Evolutionary conservation across 1,140 invertebrate genomes (phyloP).

Genomic region (Meloidogyne hapla): DNA sequence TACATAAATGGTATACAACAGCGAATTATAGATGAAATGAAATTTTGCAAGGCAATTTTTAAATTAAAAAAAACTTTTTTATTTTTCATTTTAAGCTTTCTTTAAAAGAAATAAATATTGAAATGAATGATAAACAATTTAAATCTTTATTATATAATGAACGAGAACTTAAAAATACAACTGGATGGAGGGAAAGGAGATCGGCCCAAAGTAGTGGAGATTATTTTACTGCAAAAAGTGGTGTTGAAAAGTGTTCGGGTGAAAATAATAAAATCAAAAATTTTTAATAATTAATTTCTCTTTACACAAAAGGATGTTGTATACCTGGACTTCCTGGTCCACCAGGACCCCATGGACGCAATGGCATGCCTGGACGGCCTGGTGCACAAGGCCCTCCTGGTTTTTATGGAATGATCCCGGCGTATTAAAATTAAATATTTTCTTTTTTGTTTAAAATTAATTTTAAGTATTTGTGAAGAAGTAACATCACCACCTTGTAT

Average conservation of each 20-base stretch:
- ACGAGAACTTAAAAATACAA: too few species aligned
- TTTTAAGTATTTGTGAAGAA: constrained; percentile 54
- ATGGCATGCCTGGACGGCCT: too few species aligned
- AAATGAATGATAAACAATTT: too few species aligned
- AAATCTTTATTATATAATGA: too few species aligned
- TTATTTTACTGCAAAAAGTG: constrained; percentile 31
- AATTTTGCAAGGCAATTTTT: too few species aligned
- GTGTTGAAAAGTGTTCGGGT: neutral
- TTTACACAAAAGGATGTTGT: constrained; percentile 52
- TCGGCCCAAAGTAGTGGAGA: constrained; percentile 47
- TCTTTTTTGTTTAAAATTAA: too few species aligned
- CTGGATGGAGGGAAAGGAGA: neutral
- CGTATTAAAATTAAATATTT: constrained; percentile 22
- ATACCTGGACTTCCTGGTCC: constrained; percentile 57
- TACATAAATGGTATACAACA: too few species aligned
- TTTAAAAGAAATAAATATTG: too few species aligned
- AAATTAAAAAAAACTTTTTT: too few species aligned
- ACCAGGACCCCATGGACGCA: constrained; percentile 38
- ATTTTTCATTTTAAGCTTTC: too few species aligned
- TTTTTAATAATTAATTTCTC: neutral
- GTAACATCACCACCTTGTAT: constrained; percentile 61
- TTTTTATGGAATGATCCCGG: constrained; percentile 62
- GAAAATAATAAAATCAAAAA: constrained; percentile 38
- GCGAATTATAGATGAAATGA: too few species aligned
- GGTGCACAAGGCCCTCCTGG: constrained; percentile 52